A percentile compares a stretch with the other conserved stretches of the same genome.
Evolutionary conservation across 2,888 invertebrate genomes (phyloP).

Genomic region (Molanna angustata): DNA sequence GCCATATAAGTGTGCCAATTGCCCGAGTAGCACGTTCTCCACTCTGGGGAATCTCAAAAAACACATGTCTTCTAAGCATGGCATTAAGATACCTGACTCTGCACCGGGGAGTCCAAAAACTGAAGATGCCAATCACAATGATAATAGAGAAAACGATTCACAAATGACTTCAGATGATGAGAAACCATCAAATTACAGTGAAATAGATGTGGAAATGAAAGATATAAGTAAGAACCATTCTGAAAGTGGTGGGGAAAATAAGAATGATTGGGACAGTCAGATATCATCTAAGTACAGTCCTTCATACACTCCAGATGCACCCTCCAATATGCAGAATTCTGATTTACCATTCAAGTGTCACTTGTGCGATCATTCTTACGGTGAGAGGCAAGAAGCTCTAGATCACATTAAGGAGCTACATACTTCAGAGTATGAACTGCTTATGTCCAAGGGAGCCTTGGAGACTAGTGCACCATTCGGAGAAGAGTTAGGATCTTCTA

Average conservation of each 20-base stretch:
- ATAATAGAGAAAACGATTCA: conserved; percentile 34
- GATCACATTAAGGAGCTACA: conserved; percentile 79
- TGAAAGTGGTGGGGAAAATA: neutral
- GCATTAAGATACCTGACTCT: conserved; percentile 45
- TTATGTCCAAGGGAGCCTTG: conserved; percentile 79
- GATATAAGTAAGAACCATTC: conserved; percentile 11
- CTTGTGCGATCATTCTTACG: conserved; percentile 84
- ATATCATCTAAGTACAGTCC: conserved; percentile 29
- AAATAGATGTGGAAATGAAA: conserved; percentile 32
- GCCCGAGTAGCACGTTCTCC: conserved; percentile 80
- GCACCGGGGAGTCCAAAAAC: conserved; percentile 45
- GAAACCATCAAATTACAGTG: conserved; percentile 38
- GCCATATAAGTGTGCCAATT: conserved; percentile 76
- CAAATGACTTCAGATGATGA: conserved; percentile 30
- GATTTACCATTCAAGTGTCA: conserved; percentile 89
- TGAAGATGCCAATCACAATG: conserved; percentile 29
- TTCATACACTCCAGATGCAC: conserved; percentile 13
- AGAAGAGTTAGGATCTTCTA: conserved; percentile 34
- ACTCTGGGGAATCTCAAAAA: conserved; percentile 76
- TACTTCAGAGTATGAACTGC: conserved; percentile 71
- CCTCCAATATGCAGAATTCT: conserved; percentile 41
- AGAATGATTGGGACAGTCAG: conserved; percentile 28
- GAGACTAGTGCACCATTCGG: conserved; percentile 53
- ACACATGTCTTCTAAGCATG: conserved; percentile 72
- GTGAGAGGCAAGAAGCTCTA: conserved; percentile 74